phyloP scores from a whole-genome alignment of 2,113 vertebrate species.

The Prolemur simus region DNA sequence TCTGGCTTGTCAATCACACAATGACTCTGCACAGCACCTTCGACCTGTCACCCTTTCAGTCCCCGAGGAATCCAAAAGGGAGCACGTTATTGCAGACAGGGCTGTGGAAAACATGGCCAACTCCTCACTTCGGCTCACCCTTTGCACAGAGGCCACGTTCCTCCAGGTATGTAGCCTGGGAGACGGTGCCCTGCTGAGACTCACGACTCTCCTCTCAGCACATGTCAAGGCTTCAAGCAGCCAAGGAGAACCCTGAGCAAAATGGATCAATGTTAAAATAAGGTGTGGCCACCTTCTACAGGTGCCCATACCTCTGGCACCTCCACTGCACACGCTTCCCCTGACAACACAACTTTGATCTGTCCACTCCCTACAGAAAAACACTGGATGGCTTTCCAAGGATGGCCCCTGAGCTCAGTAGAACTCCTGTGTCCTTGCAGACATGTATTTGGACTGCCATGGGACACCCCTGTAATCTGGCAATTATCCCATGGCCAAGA shows the following conservation, averaged over 20 bases:
- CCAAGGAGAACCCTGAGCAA: background rate
- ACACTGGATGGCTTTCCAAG: background rate
- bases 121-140: background rate
- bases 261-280: background rate
- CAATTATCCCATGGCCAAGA: background rate
- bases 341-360: background rate
- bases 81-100: constrained; percentile 28
- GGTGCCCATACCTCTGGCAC: background rate
- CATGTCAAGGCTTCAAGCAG: background rate
- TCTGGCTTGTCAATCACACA: constrained; percentile 56
- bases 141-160: background rate
- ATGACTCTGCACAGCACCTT: background rate
- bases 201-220: background rate
- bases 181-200: background rate
- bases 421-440: background rate
- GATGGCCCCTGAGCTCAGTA: background rate
- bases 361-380: background rate
- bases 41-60: constrained; percentile 58
- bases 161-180: background rate
- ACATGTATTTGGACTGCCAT: background rate
- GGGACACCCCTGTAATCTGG: background rate
- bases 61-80: background rate
- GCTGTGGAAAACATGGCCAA: background rate
- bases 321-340: background rate
- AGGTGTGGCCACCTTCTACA: background rate